Conservation (phyloP, 2,113 vertebrate genomes). For the Riparia riparia region DNA sequence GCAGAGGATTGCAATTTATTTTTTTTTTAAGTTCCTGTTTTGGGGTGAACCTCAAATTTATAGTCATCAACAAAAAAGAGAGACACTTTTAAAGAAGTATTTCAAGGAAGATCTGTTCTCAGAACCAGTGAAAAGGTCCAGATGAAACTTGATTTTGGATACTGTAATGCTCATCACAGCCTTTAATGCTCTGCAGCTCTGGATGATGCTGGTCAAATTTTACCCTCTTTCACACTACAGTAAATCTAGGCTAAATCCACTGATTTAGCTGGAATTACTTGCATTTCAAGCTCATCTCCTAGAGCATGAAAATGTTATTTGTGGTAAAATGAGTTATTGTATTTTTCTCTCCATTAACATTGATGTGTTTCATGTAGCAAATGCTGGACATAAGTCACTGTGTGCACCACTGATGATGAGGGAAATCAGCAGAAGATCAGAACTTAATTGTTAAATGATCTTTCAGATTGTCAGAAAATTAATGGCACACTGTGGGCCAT, state of each 20-base stretch:
- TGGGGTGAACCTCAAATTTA: not conserved
- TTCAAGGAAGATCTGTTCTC: not conserved
- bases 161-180: not conserved
- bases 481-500: not conserved
- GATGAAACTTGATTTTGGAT: not conserved
- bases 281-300: not conserved
- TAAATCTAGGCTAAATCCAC: slow-evolving; percentile 30
- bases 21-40: not conserved
- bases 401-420: not conserved
- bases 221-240: not conserved
- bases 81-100: not conserved
- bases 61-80: not conserved
- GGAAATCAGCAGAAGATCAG: slow-evolving; percentile 23
- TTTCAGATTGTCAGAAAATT: slow-evolving; percentile 17
- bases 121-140: not conserved
- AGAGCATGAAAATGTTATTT: slow-evolving; percentile 10
- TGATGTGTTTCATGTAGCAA: not conserved
- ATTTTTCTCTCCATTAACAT: not conserved
- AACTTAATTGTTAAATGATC: slow-evolving; percentile 2
- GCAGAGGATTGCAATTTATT: accelerated
- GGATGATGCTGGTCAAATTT: not conserved
- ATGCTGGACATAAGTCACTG: not conserved
- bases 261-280: not conserved
- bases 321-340: not conserved
- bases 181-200: not conserved